These are phyloP conservation scores for Pharmacophagus antenor DNA, from an alignment of 2,888 invertebrate species.

Conservation along the genomic window DNA sequence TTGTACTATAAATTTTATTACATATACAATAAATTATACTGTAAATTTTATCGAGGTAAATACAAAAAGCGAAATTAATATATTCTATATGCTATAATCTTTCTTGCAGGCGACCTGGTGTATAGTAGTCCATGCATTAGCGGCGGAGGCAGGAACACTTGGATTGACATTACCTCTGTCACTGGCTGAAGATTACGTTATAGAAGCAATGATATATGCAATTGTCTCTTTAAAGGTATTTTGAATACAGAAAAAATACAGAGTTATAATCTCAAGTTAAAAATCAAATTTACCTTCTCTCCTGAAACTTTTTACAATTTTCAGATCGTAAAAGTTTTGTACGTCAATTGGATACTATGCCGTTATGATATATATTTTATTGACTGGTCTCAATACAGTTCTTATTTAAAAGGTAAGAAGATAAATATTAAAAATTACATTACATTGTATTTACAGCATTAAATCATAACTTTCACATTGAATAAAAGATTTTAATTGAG, in stretches of 20 bases:
- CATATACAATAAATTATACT: no score
- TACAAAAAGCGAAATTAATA: background rate
- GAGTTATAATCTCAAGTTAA: background rate
- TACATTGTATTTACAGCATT: background rate
- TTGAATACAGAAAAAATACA: background rate
- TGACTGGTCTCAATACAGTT: slow-evolving; percentile 67
- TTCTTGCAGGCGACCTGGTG: slow-evolving; percentile 54
- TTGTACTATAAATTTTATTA: no score
- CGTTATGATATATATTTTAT: slow-evolving; percentile 62
- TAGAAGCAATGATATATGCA: slow-evolving; percentile 53
- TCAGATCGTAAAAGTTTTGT: slow-evolving; percentile 54
- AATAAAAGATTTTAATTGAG: no score
- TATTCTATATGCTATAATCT: background rate
- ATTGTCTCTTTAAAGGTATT: slow-evolving; percentile 56
- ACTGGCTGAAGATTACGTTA: slow-evolving; percentile 50
- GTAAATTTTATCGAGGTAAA: no score
- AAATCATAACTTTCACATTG: no score
- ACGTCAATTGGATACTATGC: slow-evolving; percentile 67
- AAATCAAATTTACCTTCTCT: background rate
- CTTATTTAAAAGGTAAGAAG: slow-evolving; percentile 53
- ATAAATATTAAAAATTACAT: no score
- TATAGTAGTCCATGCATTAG: slow-evolving; percentile 62
- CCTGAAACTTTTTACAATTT: slow-evolving; percentile 29
- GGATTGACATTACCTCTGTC: slow-evolving; percentile 62
- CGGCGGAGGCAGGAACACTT: slow-evolving; percentile 62